Evolutionary conservation across 2,888 invertebrate genomes (phyloP), one percentile per base, ranked within the genome.

Genomic region (Catocala nupta): DNA sequence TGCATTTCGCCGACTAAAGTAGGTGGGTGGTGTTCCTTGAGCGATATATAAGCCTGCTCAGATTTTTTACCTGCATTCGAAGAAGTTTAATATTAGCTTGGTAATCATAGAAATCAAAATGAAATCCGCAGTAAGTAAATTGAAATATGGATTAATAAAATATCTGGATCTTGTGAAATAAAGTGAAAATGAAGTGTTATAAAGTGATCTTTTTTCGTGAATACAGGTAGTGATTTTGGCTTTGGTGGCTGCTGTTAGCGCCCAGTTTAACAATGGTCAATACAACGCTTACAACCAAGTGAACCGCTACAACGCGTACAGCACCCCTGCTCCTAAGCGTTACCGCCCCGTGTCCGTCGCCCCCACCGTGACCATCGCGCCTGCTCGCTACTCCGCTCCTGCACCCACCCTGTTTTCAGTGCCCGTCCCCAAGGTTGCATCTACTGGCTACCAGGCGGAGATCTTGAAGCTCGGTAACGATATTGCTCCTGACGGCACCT

Each of bases 401-500:
- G 36, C 61, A 54, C 58, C 68, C 34, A 61, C 57, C 10, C 36
- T 43, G n/a, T 12, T 42, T 44, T 55, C 63, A 0, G 65, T 55
- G 4, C 45, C 61, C 12, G 60, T 68, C 16, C 60, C 71, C 47
- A 80, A 68, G 55, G 64, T 64, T 13, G 42, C 54, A 10, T 16
- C 34, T 51, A 81, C 86, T 36, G 88, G 83, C 51, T 83, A 81
- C 63, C 68, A 74, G 52, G 88, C 90, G n/a, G 62, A 78, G 50
- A 92, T 84, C 58, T 62, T 95, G 53, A 91, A 82, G 68, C 89
- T 81, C 73, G 90, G 86, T 43, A 92, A 92, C 65, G 95, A 95
- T 5, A 80, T 91, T 63, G 89, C 89, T 76, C 92, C 93, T 55
- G 95, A 95, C 70, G 95, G 95, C 72, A 90, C 89, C 75, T 95